Percentiles rank a stretch among this genome's conserved stretches.
phyloP scores from a whole-genome alignment of 2,888 invertebrate species.

The Hyposoter didymator region DNA sequence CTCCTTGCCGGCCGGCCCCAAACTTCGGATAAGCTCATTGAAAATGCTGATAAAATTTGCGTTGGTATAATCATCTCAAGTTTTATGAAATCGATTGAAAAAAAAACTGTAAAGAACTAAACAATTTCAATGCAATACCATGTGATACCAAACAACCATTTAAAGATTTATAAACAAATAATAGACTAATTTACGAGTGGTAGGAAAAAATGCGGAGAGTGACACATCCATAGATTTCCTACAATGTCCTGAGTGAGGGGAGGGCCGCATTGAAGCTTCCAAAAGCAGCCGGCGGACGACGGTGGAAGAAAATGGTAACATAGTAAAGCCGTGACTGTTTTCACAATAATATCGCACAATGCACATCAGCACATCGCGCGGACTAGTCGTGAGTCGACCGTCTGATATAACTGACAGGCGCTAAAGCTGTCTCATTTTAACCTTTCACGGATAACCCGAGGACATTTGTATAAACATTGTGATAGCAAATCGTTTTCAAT shows the following conservation, averaged over 20 bases:
- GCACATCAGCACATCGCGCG: no score
- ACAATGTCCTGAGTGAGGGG: background rate
- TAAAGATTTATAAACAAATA: no score
- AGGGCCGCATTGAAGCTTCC: background rate
- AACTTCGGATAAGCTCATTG: no score
- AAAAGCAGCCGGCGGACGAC: background rate
- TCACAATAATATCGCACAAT: conserved; percentile 8
- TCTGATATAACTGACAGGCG: conserved; percentile 65
- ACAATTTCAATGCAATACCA: no score
- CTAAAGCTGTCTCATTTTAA: conserved; percentile 70
- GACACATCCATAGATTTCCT: background rate
- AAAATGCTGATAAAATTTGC: no score
- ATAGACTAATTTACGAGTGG: no score
- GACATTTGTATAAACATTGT: conserved; percentile 70
- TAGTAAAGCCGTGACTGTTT: background rate
- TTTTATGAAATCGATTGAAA: no score
- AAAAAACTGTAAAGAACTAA: no score
- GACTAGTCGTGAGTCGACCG: background rate
- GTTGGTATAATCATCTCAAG: no score
- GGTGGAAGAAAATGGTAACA: background rate
- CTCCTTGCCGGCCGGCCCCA: no score
- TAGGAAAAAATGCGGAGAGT: no score
- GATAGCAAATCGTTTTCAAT: conserved; percentile 42
- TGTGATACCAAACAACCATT: no score
- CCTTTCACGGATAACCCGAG: conserved; percentile 73